phyloP scores from a whole-genome alignment of 2,888 invertebrate genomes.

The Dynastes tityus region DNA sequence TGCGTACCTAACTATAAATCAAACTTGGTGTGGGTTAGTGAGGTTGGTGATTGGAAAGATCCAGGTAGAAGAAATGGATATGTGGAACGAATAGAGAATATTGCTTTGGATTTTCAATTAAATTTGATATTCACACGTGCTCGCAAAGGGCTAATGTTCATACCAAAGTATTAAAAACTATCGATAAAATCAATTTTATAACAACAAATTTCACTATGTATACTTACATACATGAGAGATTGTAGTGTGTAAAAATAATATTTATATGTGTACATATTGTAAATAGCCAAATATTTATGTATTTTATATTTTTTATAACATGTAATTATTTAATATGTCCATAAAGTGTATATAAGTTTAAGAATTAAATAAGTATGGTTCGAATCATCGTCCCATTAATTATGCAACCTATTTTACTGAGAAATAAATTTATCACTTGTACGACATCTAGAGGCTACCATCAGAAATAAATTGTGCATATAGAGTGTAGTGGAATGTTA shows the following conservation, averaged over 20 bases:
- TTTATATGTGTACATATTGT: conserved; percentile 3
- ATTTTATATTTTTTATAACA: neutral
- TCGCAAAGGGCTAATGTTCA: conserved; percentile 75
- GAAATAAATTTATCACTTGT: too few relatives aligned
- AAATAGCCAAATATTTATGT: conserved; percentile 9
- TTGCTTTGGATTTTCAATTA: conserved; percentile 77
- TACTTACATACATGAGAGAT: neutral
- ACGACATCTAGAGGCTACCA: too few relatives aligned
- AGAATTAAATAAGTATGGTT: too few relatives aligned
- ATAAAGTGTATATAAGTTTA: neutral
- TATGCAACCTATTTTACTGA: too few relatives aligned
- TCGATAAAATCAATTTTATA: neutral
- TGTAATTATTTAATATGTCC: too few relatives aligned
- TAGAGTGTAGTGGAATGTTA: too few relatives aligned
- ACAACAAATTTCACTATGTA: neutral
- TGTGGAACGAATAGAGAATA: conserved; percentile 74
- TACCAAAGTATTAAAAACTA: conserved; percentile 65
- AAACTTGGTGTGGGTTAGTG: conserved; percentile 76
- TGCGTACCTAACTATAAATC: too few relatives aligned
- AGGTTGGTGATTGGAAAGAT: conserved; percentile 74
- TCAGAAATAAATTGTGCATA: too few relatives aligned
- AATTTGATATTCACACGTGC: conserved; percentile 76
- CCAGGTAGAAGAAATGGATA: conserved; percentile 71
- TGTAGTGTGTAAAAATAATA: neutral
- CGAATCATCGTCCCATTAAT: too few relatives aligned